These are phyloP conservation scores for Cardiocondyla obscurior DNA, from an alignment of 1,140 invertebrate genomes.

Conservation along the genomic window DNA sequence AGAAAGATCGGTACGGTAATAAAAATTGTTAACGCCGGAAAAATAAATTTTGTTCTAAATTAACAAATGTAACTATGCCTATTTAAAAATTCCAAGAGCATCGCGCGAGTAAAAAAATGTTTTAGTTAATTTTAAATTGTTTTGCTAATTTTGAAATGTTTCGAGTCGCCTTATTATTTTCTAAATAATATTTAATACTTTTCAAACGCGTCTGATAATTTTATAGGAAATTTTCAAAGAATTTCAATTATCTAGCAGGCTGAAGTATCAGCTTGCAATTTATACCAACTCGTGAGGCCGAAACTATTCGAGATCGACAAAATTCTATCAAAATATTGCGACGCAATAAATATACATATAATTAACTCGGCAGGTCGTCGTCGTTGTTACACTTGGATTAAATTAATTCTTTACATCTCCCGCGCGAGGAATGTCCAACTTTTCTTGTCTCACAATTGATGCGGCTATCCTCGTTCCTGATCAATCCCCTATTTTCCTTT, in stretches of 20 bases:
- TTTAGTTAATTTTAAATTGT: neutral
- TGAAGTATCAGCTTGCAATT: conserved; percentile 12
- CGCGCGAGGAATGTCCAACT: neutral
- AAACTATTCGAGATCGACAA: neutral
- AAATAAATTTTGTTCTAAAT: neutral
- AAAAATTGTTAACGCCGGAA: neutral
- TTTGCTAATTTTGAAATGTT: neutral
- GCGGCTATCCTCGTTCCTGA: neutral
- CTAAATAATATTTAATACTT: neutral
- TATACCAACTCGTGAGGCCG: neutral
- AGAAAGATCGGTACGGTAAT: neutral
- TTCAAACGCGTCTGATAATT: neutral
- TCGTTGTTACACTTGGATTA: neutral
- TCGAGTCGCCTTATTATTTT: neutral
- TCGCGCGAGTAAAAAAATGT: no score
- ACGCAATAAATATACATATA: neutral
- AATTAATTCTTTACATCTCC: neutral
- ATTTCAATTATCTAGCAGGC: neutral
- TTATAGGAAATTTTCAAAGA: neutral
- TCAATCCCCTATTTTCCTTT: neutral
- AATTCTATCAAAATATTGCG: neutral
- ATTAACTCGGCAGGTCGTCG: neutral
- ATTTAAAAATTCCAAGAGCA: neutral
- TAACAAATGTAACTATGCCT: neutral
- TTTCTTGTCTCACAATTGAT: neutral